Conservation (phyloP, 1,140 invertebrate genomes). For the Sminthurides bifidus region DNA sequence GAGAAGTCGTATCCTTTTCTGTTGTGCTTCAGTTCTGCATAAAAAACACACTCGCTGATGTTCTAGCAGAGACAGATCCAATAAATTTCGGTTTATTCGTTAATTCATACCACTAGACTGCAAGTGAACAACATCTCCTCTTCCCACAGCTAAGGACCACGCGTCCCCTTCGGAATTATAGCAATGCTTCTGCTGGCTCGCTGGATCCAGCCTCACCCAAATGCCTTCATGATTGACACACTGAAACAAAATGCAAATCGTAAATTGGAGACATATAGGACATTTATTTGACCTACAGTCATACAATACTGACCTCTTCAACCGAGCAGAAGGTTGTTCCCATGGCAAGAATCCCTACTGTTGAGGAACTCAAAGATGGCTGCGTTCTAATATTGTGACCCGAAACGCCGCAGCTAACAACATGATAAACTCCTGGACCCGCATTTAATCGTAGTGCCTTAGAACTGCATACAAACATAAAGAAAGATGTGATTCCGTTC, state of each 20-base stretch:
- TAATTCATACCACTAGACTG: constrained; percentile 42
- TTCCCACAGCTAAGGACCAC: constrained; percentile 60
- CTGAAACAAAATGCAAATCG: constrained; percentile 27
- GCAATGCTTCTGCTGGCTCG: constrained; percentile 48
- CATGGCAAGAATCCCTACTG: constrained; percentile 60
- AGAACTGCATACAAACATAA: constrained; percentile 12
- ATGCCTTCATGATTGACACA: constrained; percentile 49
- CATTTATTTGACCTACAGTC: not conserved
- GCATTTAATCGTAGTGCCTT: constrained; percentile 30
- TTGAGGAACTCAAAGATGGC: constrained; percentile 59
- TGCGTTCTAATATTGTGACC: constrained; percentile 64
- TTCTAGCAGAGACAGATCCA: too few species aligned
- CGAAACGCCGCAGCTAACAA: constrained; percentile 66
- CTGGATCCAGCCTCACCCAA: constrained; percentile 54
- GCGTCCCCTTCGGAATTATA: constrained; percentile 55
- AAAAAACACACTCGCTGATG: too few species aligned
- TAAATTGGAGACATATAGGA: not conserved
- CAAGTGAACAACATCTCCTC: constrained; percentile 56
- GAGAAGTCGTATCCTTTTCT: constrained; percentile 50
- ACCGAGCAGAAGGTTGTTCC: constrained; percentile 56
- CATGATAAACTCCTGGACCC: constrained; percentile 46
- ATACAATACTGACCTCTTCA: constrained; percentile 47
- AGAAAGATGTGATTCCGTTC: not conserved
- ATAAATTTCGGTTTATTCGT: too few species aligned
- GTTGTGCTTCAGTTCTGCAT: too few species aligned